Base-by-base conservation (phyloP, 2,888 invertebrate species). In the Melanchra persicariae region DNA sequence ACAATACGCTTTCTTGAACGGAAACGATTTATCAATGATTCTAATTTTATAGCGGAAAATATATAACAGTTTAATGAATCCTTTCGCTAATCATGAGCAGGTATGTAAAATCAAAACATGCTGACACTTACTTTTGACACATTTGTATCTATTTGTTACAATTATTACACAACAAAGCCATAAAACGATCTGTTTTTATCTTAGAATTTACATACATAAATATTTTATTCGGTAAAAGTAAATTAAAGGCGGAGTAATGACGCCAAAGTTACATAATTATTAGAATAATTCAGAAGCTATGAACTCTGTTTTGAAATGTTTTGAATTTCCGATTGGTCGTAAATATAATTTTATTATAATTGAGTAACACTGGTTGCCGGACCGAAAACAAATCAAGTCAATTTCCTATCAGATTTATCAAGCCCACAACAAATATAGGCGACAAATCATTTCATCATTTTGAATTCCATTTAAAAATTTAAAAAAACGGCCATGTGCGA, bases 151-250 rank as follows among this genome's bases (percentile, higher is more conserved):
- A 43, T 70, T 52, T 24, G 15, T 49, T 26, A 54, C 22, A 19
- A 34, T 37, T 55, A 51, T 65, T 60, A 19, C 37, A 51, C 30
- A 76, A 70, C 2, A 17, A 24, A 24, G 26, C 49, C n/a, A 59
- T 59, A 69, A 67, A 58, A 19, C 26, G 43, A 34, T 49, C n/a
- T 49, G 19, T 15, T 65, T 76, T 54, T 59, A 66, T 66, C 2
- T 30, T 26, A 55, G 43, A 54, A 57, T 71, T 61, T 55, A 40
- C 63, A 73, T 79, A 66, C 40, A 67, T 74, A 51, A 71, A 76
- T 74, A 75, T 70, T 70, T 62, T 63, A 66, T 58, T 15, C 37
- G 47, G 57, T 65, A 68, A 77, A 77, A 68, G 72, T 61, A 64
- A 43, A 45, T 12, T 24, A 30, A 24, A 30, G 8, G 24, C 43